Percentiles rank a stretch among this genome's conserved stretches.
Evolutionary conservation across 1,140 invertebrate genomes (phyloP).

Genomic region (Druon quercuslanigerum): DNA sequence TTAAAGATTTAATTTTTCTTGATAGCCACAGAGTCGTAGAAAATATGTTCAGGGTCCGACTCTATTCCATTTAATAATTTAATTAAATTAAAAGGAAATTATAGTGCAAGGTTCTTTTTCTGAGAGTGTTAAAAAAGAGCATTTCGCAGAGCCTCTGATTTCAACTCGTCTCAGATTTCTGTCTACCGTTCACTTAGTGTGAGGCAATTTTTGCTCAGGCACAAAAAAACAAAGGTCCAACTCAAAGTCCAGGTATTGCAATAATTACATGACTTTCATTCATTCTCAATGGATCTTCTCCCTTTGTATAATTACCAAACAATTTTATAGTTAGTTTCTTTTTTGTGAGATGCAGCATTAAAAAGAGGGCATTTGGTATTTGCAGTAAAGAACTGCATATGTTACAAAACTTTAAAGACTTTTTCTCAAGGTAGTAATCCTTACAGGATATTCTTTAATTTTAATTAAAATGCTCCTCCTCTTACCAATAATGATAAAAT

Average conservation of each 20-base stretch:
- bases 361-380: no score
- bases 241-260: no score
- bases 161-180: slow-evolving; percentile 26
- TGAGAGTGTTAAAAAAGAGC: slow-evolving; percentile 13
- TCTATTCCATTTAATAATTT: neutral
- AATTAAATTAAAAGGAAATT: neutral
- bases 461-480: slow-evolving; percentile 4
- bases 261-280: no score
- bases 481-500: neutral
- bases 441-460: slow-evolving; percentile 8
- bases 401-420: neutral
- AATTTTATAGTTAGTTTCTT: no score
- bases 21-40: no score
- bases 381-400: neutral
- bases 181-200: neutral
- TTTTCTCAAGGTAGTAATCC: neutral
- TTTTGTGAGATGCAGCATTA: no score
- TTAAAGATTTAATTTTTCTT: no score
- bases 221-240: neutral
- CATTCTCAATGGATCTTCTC: no score
- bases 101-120: slow-evolving; percentile 10
- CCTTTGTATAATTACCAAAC: no score
- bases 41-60: no score
- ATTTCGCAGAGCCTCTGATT: slow-evolving; percentile 25
- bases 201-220: neutral